Evolutionary conservation across 2,113 vertebrate genomes (phyloP), one percentile per base, ranked within the genome.

Genomic region (Polypterus bichir): DNA sequence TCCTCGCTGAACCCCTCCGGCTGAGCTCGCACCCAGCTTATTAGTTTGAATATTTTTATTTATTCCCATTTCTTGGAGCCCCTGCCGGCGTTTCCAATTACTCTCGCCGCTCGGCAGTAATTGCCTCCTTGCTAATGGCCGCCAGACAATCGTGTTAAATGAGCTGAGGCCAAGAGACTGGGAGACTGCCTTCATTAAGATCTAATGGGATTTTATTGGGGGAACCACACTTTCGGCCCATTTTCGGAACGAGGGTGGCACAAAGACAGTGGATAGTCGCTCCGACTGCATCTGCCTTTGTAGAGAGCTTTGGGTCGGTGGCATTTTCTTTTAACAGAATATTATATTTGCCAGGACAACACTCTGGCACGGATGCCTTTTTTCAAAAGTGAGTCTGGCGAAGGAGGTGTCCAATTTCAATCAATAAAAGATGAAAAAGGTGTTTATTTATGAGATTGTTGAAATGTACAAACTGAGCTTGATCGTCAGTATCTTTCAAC

Each of bases 61-160:
- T 95, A 94, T 95, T 93, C 91, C 89, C 92, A 91, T 98, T 94
- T 95, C 84, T 91, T 84, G 86, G 91, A 82, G 83, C 92, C 92
- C 93, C 94, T 91, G 92, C 94, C 89, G 92, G 93, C 95, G 94
- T 97, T 97, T 98, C 92, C 95, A 97, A 98, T 98, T 98, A 97
- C 93, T 97, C 92, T 96, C 90, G 87, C 91, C 86, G 92, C 90
- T 91, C 87, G 89, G 89, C 93, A 94, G 92, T 98, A 98, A 98
- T 98, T 98, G 96, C 92, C 92, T 97, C 91, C 90, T 90, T 84
- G 88, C 81, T 97, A 98, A 98, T 98, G 92, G 95, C 91, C 89
- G 89, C 88, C 88, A 97, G 93, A 98, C 94, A 97, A 98, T 97
- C 89, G 91, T 91, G 91, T 91, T 96, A 96, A 97, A 97, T 97